Evolutionary conservation across 2,113 vertebrate genomes (phyloP), one percentile per base, ranked within the genome.

Genomic region (Smithornis capensis): DNA sequence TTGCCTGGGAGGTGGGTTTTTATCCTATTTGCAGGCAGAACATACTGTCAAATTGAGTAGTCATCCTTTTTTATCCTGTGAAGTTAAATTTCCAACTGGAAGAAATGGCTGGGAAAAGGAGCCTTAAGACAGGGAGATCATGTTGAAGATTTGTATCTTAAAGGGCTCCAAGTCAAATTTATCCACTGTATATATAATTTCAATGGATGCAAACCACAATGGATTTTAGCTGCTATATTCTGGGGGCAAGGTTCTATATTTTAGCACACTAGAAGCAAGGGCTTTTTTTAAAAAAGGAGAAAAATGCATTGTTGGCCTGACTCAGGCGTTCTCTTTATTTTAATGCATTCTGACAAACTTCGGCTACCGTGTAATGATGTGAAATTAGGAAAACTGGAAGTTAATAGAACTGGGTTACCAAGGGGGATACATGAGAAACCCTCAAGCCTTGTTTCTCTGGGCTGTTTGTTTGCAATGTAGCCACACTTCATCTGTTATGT

Each of bases 291-390:
- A 82, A 85, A 40, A 69, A 15, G 11, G 31, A 22, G 27, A 21
- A 57, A 89, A 95, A 82, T 1, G 2, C 28, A 38, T 62, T 76
- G 45, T 69, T 94, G 37, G 45, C 29, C 62, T 87, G 70, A 82
- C 49, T 95, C 74, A 53, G 35, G 42, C 13, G 3, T 56, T 82
- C 74, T 87, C 71, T 86, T 55, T 84, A 85, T 82, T 87, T 84
- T 95, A 91, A 95, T 62, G 59, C 27, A 8, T 89, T 82, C 70
- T 94, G 78, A 70, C 81, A 94, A 87, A 88, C 33, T 59, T 91
- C 78, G 83, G 63, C 63, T 65, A 91, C 89, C 0, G 1, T 49
- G 49, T 83, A 92, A 95, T 57, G 53, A 79, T 27, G 69, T 87
- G 75, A 88, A 85, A 96, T 67, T 44, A 80, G 44, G 74, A 56